Evolutionary conservation across 2,113 vertebrate genomes (phyloP).

Genomic region (Petroica traversi): DNA sequence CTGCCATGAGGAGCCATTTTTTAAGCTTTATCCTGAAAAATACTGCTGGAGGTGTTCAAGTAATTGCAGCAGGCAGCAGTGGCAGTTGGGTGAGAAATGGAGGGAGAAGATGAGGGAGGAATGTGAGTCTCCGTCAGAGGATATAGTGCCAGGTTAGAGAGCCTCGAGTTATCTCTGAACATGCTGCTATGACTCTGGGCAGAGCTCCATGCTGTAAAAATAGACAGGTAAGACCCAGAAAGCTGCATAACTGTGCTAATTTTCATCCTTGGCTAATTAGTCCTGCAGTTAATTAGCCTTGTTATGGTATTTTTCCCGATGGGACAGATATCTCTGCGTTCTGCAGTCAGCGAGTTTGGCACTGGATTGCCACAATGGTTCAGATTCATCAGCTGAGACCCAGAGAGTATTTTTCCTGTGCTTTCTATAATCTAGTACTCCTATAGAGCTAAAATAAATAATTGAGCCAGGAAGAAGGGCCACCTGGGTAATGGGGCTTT

Average conservation of each 20-base stretch:
- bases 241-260: background rate
- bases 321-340: background rate
- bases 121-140: background rate
- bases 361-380: background rate
- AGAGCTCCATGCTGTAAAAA: background rate
- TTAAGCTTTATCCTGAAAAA: background rate
- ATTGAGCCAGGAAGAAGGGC: background rate
- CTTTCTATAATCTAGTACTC: background rate
- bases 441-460: background rate
- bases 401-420: background rate
- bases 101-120: background rate
- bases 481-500: background rate
- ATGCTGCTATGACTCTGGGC: background rate
- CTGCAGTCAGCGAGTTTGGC: background rate
- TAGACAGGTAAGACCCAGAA: background rate
- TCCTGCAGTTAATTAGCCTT: background rate
- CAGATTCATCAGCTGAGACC: background rate
- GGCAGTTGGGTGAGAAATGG: background rate
- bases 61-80: background rate
- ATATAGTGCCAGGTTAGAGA: background rate
- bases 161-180: background rate
- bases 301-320: background rate
- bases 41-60: background rate
- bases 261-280: background rate
- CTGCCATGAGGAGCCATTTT: background rate